Evolutionary conservation across 2,113 vertebrate genomes (phyloP).

Genomic region (Catharus bicknelli): DNA sequence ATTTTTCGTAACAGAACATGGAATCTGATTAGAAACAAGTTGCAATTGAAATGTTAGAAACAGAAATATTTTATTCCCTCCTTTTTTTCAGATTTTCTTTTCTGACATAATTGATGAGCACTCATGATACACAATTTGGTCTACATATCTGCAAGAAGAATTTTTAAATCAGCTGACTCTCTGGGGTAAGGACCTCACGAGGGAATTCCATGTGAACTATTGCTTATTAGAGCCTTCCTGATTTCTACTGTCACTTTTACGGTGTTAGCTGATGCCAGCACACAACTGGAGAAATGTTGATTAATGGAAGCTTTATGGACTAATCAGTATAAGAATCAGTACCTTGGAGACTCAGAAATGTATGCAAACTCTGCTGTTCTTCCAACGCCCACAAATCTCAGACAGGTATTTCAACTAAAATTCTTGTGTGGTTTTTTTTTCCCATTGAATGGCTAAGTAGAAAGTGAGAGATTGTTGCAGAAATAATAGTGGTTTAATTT

Average conservation of each 20-base stretch:
- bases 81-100: neutral
- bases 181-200: neutral
- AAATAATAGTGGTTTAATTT: neutral
- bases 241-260: neutral
- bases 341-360: slow-evolving; percentile 1
- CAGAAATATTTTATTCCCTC: neutral
- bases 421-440: neutral
- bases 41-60: neutral
- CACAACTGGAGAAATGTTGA: slow-evolving; percentile 8
- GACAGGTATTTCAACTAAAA: neutral
- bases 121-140: neutral
- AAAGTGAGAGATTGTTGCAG: neutral
- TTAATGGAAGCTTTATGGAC: slow-evolving; percentile 39
- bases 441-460: neutral
- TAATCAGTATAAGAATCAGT: slow-evolving; percentile 23
- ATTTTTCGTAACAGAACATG: neutral
- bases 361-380: neutral
- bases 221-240: slow-evolving; percentile 14
- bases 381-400: neutral
- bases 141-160: neutral
- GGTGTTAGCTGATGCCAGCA: neutral
- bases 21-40: neutral
- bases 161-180: neutral
- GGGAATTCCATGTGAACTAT: neutral
- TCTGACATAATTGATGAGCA: neutral